These are phyloP conservation scores for Tridacna crocea DNA, from an alignment of 2,888 invertebrate genomes.

Conservation along the genomic window DNA sequence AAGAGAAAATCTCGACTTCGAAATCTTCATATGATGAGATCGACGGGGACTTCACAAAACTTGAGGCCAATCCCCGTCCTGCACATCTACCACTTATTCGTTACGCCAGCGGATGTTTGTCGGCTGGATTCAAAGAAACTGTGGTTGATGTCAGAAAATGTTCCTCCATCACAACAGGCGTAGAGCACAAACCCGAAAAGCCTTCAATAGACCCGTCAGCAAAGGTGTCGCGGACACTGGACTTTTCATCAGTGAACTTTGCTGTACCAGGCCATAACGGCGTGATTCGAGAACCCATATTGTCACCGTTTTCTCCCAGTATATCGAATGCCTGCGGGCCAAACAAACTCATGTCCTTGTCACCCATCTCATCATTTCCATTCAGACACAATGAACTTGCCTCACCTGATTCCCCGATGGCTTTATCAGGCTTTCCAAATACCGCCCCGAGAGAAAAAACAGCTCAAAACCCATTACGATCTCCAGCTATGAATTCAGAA, in stretches of 20 bases:
- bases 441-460: too few relatives aligned
- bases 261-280: not conserved
- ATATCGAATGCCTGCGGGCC: conserved; percentile 31
- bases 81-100: conserved; percentile 41
- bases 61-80: conserved; percentile 2
- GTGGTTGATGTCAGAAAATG: not conserved
- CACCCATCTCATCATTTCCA: conserved; percentile 60
- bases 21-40: conserved; percentile 37
- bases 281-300: not conserved
- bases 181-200: not conserved
- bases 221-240: conserved; percentile 34
- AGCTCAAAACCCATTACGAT: not conserved
- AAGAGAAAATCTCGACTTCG: not conserved
- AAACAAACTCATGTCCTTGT: conserved; percentile 42
- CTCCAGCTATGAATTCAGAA: not conserved
- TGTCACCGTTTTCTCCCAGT: conserved; percentile 3
- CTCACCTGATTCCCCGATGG: conserved; percentile 58
- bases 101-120: conserved; percentile 2
- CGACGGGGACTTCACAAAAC: conserved; percentile 40
- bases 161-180: not conserved
- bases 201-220: conserved; percentile 32
- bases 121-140: not conserved
- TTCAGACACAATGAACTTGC: conserved; percentile 64
- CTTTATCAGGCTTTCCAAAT: conserved; percentile 16
- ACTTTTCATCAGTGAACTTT: conserved; percentile 23